Evolutionary conservation across 2,888 invertebrate genomes (phyloP), one percentile per base, ranked within the genome.

Genomic region (Drosophila anceps): DNA sequence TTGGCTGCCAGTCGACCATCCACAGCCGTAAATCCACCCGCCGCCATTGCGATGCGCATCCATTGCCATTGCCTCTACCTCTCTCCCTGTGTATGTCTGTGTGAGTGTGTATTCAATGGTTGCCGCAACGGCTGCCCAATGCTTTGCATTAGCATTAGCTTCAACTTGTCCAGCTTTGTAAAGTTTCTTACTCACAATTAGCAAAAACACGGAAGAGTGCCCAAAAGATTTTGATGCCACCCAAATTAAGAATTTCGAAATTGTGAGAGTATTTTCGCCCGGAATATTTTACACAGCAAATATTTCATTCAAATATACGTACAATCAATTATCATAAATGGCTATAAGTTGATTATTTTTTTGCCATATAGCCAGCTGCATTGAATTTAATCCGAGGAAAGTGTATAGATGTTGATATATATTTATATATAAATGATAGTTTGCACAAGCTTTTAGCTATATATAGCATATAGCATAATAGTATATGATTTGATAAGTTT

Each of bases 1-100:
- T 59, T 64, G 72, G 58, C 77, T 78, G 78, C 79, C 63, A 54
- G 60, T 68, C 67, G 85, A 71, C 85, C 79, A 80, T 54, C 75
- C 69, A 77, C 69, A 77, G 72, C 69, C 78, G 84, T 81, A 81
- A 88, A 88, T 86, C 88, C 86, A 86, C 87, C 86, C 86, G 84
- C 66, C 79, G 83, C 87, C 84, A 86, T 86, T 84, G 73, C 69
- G 69, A 51, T 66, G 65, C 70, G 74, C 80, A 80, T 76, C 79
- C 73, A 79, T 79, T 69, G 69, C 68, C 57, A 39, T 68, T 69
- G 64, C 69, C 63, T 70, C 61, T 64, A 58, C 61, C 60, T 61
- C 67, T 67, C 54, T 57, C 58, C 53, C 46, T 18, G 27, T 62
- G 43, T 58, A 51, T 70, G 55, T n/a, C 41, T 70, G 65, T 63